Conservation (phyloP, 2,888 invertebrate genomes). For the Sphaeridia pumilis region DNA sequence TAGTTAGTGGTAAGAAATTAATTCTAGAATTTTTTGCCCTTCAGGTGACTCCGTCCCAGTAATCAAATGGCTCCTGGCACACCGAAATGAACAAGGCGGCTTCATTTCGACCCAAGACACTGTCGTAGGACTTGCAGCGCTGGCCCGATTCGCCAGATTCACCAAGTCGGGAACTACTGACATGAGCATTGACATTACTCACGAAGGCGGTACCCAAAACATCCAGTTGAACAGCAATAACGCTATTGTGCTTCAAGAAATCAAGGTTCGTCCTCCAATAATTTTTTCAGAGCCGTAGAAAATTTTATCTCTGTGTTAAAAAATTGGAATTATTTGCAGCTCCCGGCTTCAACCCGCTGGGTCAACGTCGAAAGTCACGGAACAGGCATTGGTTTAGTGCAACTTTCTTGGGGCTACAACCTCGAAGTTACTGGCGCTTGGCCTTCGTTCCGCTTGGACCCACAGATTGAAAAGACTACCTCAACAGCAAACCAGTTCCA, state of each 20-base stretch:
- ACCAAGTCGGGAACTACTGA: conserved; percentile 44
- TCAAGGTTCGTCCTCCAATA: conserved; percentile 48
- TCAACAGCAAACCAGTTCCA: conserved; percentile 63
- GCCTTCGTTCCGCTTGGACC: conserved; percentile 75
- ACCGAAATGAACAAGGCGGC: conserved; percentile 57
- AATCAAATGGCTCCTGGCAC: conserved; percentile 59
- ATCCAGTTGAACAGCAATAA: conserved; percentile 56
- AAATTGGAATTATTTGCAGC: conserved; percentile 38
- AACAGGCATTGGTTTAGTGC: conserved; percentile 62
- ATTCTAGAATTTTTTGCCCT: background rate
- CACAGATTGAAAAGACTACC: conserved; percentile 69
- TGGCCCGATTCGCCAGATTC: conserved; percentile 56
- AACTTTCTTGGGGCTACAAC: conserved; percentile 68
- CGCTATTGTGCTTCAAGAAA: conserved; percentile 67
- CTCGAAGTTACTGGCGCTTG: conserved; percentile 76
- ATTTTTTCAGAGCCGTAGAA: background rate
- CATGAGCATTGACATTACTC: conserved; percentile 47
- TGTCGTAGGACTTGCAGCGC: conserved; percentile 51
- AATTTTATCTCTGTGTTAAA: background rate
- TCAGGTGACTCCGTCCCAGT: conserved; percentile 47
- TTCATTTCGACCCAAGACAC: conserved; percentile 54
- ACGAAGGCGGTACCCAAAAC: conserved; percentile 45
- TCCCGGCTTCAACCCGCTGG: conserved; percentile 48
- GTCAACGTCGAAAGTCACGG: conserved; percentile 67
- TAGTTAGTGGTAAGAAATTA: background rate